A percentile compares a stretch with the other conserved stretches of the same genome.
phyloP scores from a whole-genome alignment of 1,140 invertebrate genomes.

The Euschistus heros region DNA sequence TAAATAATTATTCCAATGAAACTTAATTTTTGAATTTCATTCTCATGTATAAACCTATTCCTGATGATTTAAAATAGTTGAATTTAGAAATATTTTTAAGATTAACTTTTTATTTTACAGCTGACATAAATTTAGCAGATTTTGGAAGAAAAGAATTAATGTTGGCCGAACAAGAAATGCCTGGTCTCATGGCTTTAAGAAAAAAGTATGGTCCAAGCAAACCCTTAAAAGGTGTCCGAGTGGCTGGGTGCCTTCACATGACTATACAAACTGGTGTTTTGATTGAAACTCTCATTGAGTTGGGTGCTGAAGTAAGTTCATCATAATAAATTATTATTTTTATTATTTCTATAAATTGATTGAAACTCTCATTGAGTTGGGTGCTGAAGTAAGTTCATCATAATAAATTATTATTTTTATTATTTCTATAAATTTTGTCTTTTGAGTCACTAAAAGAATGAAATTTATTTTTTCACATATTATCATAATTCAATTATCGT shows the following conservation, averaged over 20 bases:
- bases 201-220: conserved; percentile 80
- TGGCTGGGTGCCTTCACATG: conserved; percentile 98
- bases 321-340: too few relatives aligned
- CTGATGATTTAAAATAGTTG: too few relatives aligned
- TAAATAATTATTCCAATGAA: too few relatives aligned
- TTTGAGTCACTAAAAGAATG: too few relatives aligned
- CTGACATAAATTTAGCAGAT: conserved; percentile 77
- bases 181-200: conserved; percentile 89
- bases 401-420: too few relatives aligned
- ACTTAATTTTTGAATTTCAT: too few relatives aligned
- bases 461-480: too few relatives aligned
- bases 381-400: conserved; percentile 67
- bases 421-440: too few relatives aligned
- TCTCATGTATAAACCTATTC: too few relatives aligned
- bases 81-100: too few relatives aligned
- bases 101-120: conserved; percentile 38
- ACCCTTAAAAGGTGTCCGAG: conserved; percentile 85
- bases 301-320: conserved; percentile 80
- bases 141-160: conserved; percentile 94
- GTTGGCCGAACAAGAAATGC: conserved; percentile 99
- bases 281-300: conserved; percentile 90
- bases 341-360: too few relatives aligned
- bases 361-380: conserved; percentile 89
- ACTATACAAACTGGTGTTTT: conserved; percentile 99
- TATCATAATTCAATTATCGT: too few relatives aligned